Conservation (phyloP, 2,113 vertebrate genomes). For the Mormyrus iriodes region DNA sequence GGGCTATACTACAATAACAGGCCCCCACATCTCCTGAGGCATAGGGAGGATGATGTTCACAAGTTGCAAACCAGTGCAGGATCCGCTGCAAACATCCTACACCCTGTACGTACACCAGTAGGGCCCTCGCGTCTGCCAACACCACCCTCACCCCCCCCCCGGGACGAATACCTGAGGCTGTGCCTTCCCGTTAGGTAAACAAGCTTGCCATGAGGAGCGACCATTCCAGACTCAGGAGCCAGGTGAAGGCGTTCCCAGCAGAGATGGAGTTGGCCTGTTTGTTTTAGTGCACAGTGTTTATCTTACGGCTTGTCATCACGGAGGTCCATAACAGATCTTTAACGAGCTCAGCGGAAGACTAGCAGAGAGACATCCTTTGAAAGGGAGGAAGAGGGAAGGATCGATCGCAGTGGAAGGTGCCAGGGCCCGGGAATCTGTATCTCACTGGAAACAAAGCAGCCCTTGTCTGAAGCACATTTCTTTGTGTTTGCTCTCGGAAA, state of each 20-base stretch:
- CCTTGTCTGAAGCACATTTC: neutral
- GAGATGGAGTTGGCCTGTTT: neutral
- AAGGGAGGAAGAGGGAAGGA: neutral
- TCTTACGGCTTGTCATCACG: neutral
- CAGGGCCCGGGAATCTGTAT: neutral
- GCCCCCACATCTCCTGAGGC: neutral
- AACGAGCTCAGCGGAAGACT: neutral
- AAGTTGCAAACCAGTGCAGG: neutral
- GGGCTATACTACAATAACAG: neutral
- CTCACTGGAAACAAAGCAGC: neutral
- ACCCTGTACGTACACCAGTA: neutral
- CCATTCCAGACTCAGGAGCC: neutral
- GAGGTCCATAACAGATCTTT: neutral
- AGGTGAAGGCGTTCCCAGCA: neutral
- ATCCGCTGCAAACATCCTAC: neutral
- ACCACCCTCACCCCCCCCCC: neutral
- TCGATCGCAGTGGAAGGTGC: neutral
- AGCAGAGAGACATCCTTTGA: conserved; percentile 2
- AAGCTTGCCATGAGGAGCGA: neutral
- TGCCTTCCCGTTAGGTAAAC: neutral
- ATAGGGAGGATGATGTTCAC: neutral
- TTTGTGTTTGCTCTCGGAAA: neutral
- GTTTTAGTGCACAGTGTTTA: conserved; percentile 1
- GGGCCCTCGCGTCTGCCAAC: neutral
- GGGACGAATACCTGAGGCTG: neutral